Conservation (phyloP, 1,140 invertebrate species). For the Apis dorsata region DNA sequence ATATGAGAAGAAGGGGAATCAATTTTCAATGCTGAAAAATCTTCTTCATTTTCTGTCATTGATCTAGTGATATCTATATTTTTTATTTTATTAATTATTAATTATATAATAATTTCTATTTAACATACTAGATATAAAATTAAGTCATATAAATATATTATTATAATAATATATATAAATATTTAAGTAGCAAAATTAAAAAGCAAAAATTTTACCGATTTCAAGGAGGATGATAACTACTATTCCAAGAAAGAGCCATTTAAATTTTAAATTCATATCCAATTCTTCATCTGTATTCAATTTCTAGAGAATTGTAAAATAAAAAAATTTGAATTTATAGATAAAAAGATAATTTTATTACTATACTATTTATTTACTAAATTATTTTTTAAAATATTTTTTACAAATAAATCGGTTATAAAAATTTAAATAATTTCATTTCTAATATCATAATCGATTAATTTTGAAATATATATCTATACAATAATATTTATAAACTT, state of each 20-base stretch:
- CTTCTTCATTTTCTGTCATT: constrained; percentile 66
- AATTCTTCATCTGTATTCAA: constrained; percentile 74
- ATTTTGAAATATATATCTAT: not conserved
- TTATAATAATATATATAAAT: not conserved
- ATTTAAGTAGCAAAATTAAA: not conserved
- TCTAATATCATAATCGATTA: not conserved
- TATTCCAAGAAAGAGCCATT: constrained; percentile 75
- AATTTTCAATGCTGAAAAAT: constrained; percentile 64
- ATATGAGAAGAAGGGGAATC: constrained; percentile 81
- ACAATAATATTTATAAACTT: not conserved
- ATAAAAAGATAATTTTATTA: not conserved
- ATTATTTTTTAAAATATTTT: not conserved
- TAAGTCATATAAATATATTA: not conserved
- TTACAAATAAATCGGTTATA: not conserved
- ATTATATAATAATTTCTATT: not conserved
- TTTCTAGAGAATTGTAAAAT: not conserved
- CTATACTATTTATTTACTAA: not conserved
- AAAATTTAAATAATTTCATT: not conserved
- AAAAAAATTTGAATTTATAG: not conserved
- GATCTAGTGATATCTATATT: constrained; percentile 67
- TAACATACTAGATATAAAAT: not conserved
- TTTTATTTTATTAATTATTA: not conserved
- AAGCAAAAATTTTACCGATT: constrained; percentile 69
- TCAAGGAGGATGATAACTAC: constrained; percentile 76
- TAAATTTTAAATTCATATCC: constrained; percentile 78